These are phyloP conservation scores for Gymnoscopelus microlampas DNA, from an alignment of 2,797 vertebrate species.

Conservation along the genomic window DNA sequence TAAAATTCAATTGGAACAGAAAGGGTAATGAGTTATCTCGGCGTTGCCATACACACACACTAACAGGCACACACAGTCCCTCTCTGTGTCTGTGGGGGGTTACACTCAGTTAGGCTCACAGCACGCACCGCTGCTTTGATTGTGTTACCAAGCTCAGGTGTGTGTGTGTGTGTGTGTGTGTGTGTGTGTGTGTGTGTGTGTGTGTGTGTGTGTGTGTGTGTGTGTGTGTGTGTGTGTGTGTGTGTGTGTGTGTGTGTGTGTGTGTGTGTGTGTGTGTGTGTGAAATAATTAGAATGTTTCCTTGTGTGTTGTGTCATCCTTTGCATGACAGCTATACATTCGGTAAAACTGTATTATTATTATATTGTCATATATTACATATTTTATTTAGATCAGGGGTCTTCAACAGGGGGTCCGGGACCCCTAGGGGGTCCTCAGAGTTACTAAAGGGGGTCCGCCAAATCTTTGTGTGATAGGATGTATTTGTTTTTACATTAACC, in stretches of 20 bases:
- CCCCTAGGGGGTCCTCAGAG: no score
- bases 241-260: constrained; percentile 9
- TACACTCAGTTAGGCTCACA: constrained; percentile 64
- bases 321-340: no score
- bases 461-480: no score
- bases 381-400: no score
- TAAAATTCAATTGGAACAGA: constrained; percentile 73
- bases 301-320: no score
- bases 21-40: constrained; percentile 70
- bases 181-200: constrained; percentile 16
- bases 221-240: constrained; percentile 7
- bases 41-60: constrained; percentile 65
- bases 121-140: constrained; percentile 64
- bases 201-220: background rate
- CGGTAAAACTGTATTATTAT: no score
- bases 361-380: no score
- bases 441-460: no score
- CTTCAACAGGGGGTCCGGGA: no score
- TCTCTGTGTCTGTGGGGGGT: constrained; percentile 47
- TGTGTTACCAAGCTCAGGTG: constrained; percentile 48
- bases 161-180: constrained; percentile 18
- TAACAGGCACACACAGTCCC: constrained; percentile 45
- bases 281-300: no score
- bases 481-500: no score
- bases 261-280: constrained; percentile 8